Base-by-base conservation (phyloP, 2,113 vertebrate genomes). In the Dipodomys ordii region DNA sequence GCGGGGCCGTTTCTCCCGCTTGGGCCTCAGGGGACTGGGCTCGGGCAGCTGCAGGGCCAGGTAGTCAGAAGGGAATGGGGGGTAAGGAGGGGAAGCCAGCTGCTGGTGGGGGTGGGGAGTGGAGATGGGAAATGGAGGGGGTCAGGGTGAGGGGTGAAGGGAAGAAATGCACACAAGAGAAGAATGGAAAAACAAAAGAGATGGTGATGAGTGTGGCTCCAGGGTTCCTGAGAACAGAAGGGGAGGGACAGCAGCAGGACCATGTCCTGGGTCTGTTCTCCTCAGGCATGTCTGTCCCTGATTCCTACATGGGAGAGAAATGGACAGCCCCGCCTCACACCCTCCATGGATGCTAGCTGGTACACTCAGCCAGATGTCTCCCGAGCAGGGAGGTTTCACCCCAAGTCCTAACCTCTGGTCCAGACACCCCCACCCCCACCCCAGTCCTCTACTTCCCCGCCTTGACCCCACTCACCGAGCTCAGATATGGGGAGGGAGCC, bases 21-120 rank as follows among this genome's bases (percentile, higher is more conserved):
- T 97, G 95, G 97, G 93, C 96, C 94, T 97, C 97, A 95, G 96
- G 98, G 96, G 96, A 94, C 95, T 90, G 96, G 97, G 96, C 95
- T 98, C 97, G 15, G 97, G 97, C 96, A 96, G 97, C 93, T 97
- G 97, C 94, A 98, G 97, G 88, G 98, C 97, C 97, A 98, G 96
- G 97, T 97, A 98, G 96, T 98, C 97, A 73, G 97, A 97, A 95
- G 97, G 98, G 91, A 98, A 98, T 85, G 98, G 97, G 97, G 97
- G 97, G 90, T 98, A 98, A 74, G 97, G 86, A 28, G 98, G 97
- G 64, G 98, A 98, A 91, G 96, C 96, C 98, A 98, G 97, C 98
- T 98, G 97, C 91, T 95, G 97, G 94, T 23, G 1, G 94, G 95
- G 83, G 53, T 35, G 7, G 79, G 86, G 64, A 76, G 85, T 95